Percentiles rank a stretch among this genome's conserved stretches.
Evolutionary conservation across 2,797 vertebrate species (phyloP).

Genomic region (Muscicapa comitata): DNA sequence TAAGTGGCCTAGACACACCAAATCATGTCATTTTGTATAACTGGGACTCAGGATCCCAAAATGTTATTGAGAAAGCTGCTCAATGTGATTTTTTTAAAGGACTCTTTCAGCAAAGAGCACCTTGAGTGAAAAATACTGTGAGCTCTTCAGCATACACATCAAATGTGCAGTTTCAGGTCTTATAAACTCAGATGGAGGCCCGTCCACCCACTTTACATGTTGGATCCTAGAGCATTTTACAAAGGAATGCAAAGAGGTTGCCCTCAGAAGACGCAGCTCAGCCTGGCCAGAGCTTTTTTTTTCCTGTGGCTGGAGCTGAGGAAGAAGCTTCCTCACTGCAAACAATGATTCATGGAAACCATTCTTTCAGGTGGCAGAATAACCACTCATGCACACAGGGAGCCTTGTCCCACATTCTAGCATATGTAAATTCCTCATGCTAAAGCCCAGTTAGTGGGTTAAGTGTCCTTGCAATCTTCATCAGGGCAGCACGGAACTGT

Average conservation of each 20-base stretch:
- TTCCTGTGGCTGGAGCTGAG: background rate
- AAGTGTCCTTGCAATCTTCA: background rate
- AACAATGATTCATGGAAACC: background rate
- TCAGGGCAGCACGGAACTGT: background rate
- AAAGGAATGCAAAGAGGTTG: background rate
- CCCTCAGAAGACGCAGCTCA: background rate
- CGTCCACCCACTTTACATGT: rapidly evolving
- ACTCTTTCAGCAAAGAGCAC: background rate
- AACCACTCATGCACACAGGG: background rate
- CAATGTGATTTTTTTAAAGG: background rate
- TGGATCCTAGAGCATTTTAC: background rate
- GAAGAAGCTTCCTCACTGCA: background rate
- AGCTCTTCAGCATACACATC: background rate
- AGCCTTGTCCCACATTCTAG: background rate
- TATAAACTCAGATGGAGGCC: background rate
- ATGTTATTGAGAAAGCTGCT: background rate
- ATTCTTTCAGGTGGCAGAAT: background rate
- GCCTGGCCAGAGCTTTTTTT: background rate
- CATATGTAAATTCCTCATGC: background rate
- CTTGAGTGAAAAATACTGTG: background rate
- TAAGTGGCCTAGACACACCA: background rate
- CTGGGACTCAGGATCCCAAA: background rate
- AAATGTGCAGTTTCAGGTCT: background rate
- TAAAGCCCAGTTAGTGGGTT: background rate
- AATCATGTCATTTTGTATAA: background rate